Percentiles rank a stretch among this genome's conserved stretches.
These are phyloP conservation scores for Holothuria glaberrima DNA, from an alignment of 35 echinoderm and acorn worm genomes.

Conservation along the genomic window DNA sequence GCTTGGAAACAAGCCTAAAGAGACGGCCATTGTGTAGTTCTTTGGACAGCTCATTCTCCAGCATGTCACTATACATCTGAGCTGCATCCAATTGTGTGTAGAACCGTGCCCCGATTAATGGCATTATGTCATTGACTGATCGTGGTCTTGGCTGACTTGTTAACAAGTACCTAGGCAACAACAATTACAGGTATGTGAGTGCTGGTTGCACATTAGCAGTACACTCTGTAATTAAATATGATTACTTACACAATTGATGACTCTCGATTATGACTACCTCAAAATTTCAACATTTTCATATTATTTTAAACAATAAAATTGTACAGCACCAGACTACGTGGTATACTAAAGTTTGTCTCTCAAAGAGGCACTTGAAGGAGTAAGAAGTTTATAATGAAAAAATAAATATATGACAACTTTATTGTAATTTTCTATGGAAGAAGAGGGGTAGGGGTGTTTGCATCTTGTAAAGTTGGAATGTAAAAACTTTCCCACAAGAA, in stretches of 20 bases:
- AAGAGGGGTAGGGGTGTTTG: too few species aligned
- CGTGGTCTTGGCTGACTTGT: slow-evolving; percentile 83
- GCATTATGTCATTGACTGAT: slow-evolving; percentile 99
- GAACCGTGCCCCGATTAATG: slow-evolving; percentile 96
- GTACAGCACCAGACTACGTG: neutral
- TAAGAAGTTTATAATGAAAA: too few species aligned
- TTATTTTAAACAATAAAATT: neutral
- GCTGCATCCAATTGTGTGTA: slow-evolving; percentile 97
- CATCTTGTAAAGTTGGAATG: too few species aligned
- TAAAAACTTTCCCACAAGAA: too few species aligned
- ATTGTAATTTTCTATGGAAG: too few species aligned
- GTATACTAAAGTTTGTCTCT: too few species aligned
- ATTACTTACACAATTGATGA: neutral
- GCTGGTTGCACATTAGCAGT: neutral
- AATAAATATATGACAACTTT: too few species aligned
- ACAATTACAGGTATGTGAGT: neutral
- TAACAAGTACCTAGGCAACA: slow-evolving; percentile 74
- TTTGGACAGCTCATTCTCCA: slow-evolving; percentile 91
- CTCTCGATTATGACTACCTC: neutral
- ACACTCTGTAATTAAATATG: neutral
- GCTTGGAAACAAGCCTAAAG: slow-evolving; percentile 82
- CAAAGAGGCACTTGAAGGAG: too few species aligned
- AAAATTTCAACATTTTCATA: neutral
- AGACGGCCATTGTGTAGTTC: slow-evolving; percentile 90
- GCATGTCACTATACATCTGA: slow-evolving; percentile 78